A percentile compares a stretch with the other conserved stretches of the same genome.
These are phyloP conservation scores for Heliconius charithonia DNA, from an alignment of 2,888 invertebrate species.

Conservation along the genomic window DNA sequence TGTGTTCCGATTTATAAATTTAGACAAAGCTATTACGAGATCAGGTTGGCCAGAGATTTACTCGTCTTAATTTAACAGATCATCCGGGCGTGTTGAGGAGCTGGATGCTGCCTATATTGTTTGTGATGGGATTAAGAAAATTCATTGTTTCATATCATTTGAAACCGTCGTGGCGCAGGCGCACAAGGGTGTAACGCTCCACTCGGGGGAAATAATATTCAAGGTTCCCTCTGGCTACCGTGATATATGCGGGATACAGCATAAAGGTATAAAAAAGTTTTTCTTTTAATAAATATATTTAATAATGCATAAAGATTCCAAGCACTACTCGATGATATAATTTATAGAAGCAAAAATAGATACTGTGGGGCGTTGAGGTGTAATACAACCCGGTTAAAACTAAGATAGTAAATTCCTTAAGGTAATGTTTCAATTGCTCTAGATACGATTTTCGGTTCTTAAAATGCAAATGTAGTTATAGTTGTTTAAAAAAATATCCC, in stretches of 20 bases:
- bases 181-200: too few species aligned
- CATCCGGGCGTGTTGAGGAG: conserved; percentile 53
- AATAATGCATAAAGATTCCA: neutral
- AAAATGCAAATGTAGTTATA: too few species aligned
- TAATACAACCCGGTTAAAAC: neutral
- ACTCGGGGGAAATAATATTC: too few species aligned
- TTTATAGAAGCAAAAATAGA: neutral
- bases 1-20: conserved; percentile 1
- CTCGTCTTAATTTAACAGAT: conserved; percentile 16
- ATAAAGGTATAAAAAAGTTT: too few species aligned
- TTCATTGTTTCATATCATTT: conserved; percentile 42
- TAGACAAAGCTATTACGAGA: conserved; percentile 17
- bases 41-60: conserved; percentile 1
- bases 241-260: too few species aligned
- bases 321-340: neutral
- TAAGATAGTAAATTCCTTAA: neutral
- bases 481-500: too few species aligned
- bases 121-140: conserved; percentile 71
- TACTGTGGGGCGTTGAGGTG: neutral
- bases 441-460: neutral
- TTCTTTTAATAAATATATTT: neutral
- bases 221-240: too few species aligned
- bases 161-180: too few species aligned
- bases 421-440: neutral
- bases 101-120: conserved; percentile 60